Percentiles rank a stretch among this genome's conserved stretches.
Conservation (phyloP, 2,113 vertebrate species). For the Solea solea region DNA sequence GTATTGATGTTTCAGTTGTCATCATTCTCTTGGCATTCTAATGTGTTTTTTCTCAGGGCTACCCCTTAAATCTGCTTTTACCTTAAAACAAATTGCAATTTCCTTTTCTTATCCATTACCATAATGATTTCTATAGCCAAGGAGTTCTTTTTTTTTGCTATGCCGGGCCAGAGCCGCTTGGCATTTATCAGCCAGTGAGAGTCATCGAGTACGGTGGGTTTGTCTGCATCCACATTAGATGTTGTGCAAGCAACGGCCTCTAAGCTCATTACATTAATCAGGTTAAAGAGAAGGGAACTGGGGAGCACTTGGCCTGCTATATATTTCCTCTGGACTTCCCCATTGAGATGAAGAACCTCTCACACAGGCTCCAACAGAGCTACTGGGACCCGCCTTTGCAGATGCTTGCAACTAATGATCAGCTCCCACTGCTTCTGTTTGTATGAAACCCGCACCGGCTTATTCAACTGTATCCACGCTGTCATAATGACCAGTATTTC, state of each 20-base stretch:
- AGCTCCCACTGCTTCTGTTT: conserved; percentile 57
- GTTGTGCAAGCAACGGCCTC: conserved; percentile 62
- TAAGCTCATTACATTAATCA: conserved; percentile 82
- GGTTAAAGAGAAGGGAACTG: conserved; percentile 74
- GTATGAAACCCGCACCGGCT: conserved; percentile 56
- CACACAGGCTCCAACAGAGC: conserved; percentile 46
- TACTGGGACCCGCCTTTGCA: conserved; percentile 41
- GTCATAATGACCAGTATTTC: conserved; percentile 65
- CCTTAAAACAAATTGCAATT: conserved; percentile 22
- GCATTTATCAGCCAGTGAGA: conserved; percentile 41
- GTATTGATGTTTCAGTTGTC: neutral
- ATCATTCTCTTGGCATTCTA: conserved; percentile 13
- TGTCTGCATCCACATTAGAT: conserved; percentile 62
- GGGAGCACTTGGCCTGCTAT: conserved; percentile 58
- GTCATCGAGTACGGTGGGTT: conserved; percentile 39
- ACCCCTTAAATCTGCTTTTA: conserved; percentile 23
- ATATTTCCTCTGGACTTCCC: conserved; percentile 65
- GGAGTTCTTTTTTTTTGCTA: conserved; percentile 29
- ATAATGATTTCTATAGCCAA: conserved; percentile 31
- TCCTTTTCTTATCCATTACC: conserved; percentile 23
- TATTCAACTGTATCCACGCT: conserved; percentile 57
- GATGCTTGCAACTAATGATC: conserved; percentile 63
- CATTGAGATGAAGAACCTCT: conserved; percentile 57
- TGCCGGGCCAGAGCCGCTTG: conserved; percentile 27
- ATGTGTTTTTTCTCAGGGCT: neutral